phyloP scores from a whole-genome alignment of 2,888 invertebrate genomes.

The Spilarctia lutea region DNA sequence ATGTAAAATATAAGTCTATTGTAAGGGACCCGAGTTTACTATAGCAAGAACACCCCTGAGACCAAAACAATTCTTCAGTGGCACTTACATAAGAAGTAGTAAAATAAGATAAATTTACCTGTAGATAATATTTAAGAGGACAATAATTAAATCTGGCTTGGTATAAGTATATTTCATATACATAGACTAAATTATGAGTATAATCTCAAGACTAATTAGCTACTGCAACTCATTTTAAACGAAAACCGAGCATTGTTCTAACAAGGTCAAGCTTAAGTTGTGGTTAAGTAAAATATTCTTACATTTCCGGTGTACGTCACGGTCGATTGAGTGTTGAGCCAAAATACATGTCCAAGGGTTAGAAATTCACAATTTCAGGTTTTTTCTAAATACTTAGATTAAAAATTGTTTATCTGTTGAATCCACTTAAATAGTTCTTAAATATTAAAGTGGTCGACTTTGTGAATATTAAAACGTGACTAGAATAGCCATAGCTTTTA shows the following conservation, averaged over 20 bases:
- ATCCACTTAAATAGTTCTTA: not conserved
- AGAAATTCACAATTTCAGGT: not conserved
- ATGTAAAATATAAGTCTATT: too few species aligned
- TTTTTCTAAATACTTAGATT: not conserved
- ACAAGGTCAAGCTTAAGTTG: not conserved
- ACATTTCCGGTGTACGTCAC: not conserved
- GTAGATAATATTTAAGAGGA: not conserved
- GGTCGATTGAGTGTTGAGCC: not conserved
- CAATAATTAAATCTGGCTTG: not conserved
- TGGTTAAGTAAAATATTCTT: not conserved
- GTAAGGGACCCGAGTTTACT: too few species aligned
- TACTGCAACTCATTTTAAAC: not conserved
- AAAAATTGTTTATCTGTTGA: not conserved
- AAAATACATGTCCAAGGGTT: not conserved
- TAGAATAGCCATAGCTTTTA: not conserved
- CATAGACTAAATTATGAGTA: not conserved
- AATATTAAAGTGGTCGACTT: not conserved
- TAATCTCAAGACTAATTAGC: not conserved
- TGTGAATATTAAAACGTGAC: not conserved
- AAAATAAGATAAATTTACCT: too few species aligned
- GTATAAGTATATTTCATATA: not conserved
- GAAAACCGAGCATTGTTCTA: conserved; percentile 4
- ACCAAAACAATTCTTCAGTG: too few species aligned
- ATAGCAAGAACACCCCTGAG: too few species aligned
- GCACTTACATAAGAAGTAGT: too few species aligned